Conservation (phyloP, 92 coral and sea anemone genomes). For the Bergia sp. region DNA sequence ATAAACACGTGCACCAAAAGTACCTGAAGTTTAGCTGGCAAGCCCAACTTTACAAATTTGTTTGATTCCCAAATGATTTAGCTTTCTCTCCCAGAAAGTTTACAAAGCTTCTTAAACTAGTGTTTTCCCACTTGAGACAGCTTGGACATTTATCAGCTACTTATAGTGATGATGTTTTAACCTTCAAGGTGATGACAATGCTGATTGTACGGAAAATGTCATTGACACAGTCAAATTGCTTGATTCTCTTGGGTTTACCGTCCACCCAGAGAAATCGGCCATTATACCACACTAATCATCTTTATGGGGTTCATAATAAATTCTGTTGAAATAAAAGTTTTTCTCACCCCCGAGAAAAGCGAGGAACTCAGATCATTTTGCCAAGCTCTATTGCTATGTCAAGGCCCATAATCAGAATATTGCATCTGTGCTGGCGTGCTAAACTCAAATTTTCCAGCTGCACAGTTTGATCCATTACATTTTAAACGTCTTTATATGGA, state of each 20-base stretch:
- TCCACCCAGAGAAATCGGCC: slow-evolving; percentile 53
- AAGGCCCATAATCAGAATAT: slow-evolving; percentile 40
- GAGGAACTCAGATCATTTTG: slow-evolving; percentile 25
- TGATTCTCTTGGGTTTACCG: slow-evolving; percentile 53
- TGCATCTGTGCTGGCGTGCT: slow-evolving; percentile 52
- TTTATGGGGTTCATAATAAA: slow-evolving; percentile 50
- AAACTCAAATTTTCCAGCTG: slow-evolving; percentile 57
- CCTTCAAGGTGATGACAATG: slow-evolving; percentile 51
- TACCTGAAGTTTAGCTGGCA: slow-evolving; percentile 56
- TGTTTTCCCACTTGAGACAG: slow-evolving; percentile 34
- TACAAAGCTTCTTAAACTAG: slow-evolving; percentile 61
- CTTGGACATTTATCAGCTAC: slow-evolving; percentile 44
- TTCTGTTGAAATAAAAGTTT: slow-evolving; percentile 48
- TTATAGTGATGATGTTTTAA: slow-evolving; percentile 53
- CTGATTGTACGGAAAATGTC: slow-evolving; percentile 51
- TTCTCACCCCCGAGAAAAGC: slow-evolving; percentile 39
- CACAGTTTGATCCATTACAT: slow-evolving; percentile 62
- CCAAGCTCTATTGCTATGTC: slow-evolving; percentile 5
- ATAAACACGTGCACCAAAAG: slow-evolving; percentile 38
- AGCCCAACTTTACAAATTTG: slow-evolving; percentile 56
- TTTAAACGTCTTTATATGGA: slow-evolving; percentile 57
- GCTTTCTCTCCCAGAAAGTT: slow-evolving; percentile 56
- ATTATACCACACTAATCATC: slow-evolving; percentile 46
- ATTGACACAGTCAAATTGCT: slow-evolving; percentile 47
- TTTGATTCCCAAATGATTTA: slow-evolving; percentile 63